Evolutionary conservation across 2,888 invertebrate species (phyloP), one percentile per base, ranked within the genome.

Genomic region (Heterodera filipjevi): DNA sequence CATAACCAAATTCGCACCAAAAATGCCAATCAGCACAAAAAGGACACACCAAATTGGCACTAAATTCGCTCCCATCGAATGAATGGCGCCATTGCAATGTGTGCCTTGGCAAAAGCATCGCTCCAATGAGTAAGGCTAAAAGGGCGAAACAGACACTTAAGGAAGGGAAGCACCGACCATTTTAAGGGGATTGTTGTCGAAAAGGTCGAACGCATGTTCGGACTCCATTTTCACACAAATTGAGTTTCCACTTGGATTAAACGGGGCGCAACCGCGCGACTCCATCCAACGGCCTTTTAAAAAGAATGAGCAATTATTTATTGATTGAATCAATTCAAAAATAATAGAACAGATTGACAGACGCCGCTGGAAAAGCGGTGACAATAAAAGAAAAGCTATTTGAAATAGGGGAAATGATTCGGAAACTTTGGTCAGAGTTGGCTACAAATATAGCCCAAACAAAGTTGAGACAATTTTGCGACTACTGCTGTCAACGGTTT

Each of bases 241-340:
- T 27, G 32, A n/a, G n/a, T 49, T 66, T 27, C 73, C 73, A 6
- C 33, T 39, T 22, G 77, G 77, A 32, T 73, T 77, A 30, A 79
- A 46, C 22, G 76, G 53, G 16, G 78, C 44, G 66, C 78, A 78
- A 8, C 78, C 78, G 39, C 78, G 78, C 22, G 53, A 27, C 39
- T 78, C 78, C 32, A 78, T 53, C 78, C 78, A 78, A 32, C 78
- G 78, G 0, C 78, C 78, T 75, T 53, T 35, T 12, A n/a, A 75
- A 64, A 64, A 59, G 27, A 74, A 35, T n/a, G 27, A 8, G 16
- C 16, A 32, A 27, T 14, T 14, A 66, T 66, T 66, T 32, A 14
- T 8, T 32, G 32, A n/a, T 19, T n/a, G 16, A n/a, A 66, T n/a
- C n/a, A 66, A 14, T n/a, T 30, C n/a, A 66, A 16, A 0, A 3